These are phyloP conservation scores for Cheilosia soror DNA, from an alignment of 2,888 invertebrate species.

Conservation along the genomic window DNA sequence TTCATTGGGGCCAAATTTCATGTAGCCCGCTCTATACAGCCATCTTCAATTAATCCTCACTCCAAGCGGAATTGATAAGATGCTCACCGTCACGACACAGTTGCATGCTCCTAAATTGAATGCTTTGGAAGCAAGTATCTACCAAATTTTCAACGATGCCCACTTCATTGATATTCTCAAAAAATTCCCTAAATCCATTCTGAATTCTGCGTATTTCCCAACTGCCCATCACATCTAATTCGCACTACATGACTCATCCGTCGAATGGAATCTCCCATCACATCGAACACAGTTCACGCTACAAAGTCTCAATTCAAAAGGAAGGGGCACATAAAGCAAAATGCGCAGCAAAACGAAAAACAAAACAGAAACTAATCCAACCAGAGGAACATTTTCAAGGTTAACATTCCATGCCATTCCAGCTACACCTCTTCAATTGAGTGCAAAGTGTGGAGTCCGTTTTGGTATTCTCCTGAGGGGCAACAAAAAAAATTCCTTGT, in stretches of 20 bases:
- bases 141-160: too few relatives aligned
- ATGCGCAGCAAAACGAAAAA: not conserved
- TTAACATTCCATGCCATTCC: conserved; percentile 65
- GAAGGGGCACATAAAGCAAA: conserved; percentile 4
- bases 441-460: conserved; percentile 71
- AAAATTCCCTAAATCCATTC: not conserved
- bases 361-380: conserved; percentile 22
- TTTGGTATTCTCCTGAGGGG: conserved; percentile 40
- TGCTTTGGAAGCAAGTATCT: too few relatives aligned
- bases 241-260: conserved; percentile 40
- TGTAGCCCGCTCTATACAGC: too few relatives aligned
- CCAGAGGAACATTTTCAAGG: conserved; percentile 66
- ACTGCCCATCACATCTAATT: conserved; percentile 31
- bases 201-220: not conserved
- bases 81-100: too few relatives aligned
- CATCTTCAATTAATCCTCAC: too few relatives aligned
- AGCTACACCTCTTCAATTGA: conserved; percentile 68
- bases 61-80: too few relatives aligned
- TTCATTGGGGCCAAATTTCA: too few relatives aligned
- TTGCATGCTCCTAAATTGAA: too few relatives aligned
- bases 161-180: too few relatives aligned
- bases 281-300: conserved; percentile 27
- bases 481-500: conserved; percentile 5
- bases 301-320: conserved; percentile 30
- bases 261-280: conserved; percentile 26